phyloP scores from a whole-genome alignment of 2,113 vertebrate species.

The Donacobius atricapilla region DNA sequence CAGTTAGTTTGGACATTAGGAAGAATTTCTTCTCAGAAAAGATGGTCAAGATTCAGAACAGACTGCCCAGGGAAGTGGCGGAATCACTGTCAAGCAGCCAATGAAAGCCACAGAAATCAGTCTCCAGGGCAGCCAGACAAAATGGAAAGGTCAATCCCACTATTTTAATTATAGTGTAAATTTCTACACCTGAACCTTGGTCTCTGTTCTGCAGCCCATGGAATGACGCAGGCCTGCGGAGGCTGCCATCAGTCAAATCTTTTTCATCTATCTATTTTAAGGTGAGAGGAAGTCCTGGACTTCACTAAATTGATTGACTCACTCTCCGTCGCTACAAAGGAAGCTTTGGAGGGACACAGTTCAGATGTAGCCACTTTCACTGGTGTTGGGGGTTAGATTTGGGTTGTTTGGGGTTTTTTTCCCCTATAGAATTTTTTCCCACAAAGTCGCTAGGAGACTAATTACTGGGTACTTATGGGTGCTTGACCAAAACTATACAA shows the following conservation, averaged over 20 bases:
- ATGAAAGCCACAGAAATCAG: neutral
- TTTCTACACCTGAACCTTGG: neutral
- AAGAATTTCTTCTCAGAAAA: neutral
- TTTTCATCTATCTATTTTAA: neutral
- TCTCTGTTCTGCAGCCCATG: neutral
- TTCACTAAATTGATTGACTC: neutral
- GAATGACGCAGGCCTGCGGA: neutral
- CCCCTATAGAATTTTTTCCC: no score
- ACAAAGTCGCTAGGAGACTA: no score
- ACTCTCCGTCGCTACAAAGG: neutral
- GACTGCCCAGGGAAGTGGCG: neutral
- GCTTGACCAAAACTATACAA: no score
- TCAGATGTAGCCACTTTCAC: neutral
- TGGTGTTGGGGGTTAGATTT: no score
- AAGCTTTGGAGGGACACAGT: neutral
- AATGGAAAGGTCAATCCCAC: neutral
- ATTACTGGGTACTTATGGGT: no score
- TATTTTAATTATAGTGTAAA: neutral
- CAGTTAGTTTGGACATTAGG: neutral
- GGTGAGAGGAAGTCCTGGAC: neutral
- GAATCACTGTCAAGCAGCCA: neutral
- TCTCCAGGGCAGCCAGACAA: neutral
- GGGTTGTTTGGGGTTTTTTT: no score
- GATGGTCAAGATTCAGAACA: neutral
- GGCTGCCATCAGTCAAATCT: neutral